Conservation (phyloP, 1,140 invertebrate genomes). For the Lordiphosa stackelbergi region DNA sequence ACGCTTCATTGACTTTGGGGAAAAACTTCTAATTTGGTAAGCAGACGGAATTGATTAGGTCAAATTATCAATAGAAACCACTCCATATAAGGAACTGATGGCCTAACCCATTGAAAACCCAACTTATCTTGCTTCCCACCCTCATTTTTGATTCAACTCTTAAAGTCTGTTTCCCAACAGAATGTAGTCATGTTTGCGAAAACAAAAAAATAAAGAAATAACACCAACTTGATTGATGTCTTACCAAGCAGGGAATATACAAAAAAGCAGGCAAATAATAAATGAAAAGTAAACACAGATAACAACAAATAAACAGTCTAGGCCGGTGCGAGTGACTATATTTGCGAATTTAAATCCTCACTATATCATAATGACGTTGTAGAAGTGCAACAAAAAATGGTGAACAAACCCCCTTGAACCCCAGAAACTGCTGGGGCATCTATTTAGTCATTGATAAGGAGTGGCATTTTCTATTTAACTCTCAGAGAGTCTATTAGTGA, state of each 20-base stretch:
- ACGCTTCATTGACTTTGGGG: slow-evolving; percentile 39
- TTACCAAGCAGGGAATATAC: slow-evolving; percentile 1
- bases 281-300: slow-evolving; percentile 30
- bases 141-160: slow-evolving; percentile 3
- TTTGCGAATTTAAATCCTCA: slow-evolving; percentile 17
- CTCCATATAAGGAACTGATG: not conserved
- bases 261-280: slow-evolving; percentile 1
- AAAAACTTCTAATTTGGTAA: slow-evolving; percentile 15
- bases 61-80: slow-evolving; percentile 38
- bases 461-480: slow-evolving; percentile 12
- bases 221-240: slow-evolving; percentile 31
- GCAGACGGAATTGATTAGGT: slow-evolving; percentile 30
- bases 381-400: slow-evolving; percentile 34
- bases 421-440: not conserved
- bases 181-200: slow-evolving; percentile 6
- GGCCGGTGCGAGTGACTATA: slow-evolving; percentile 5
- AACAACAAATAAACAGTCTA: slow-evolving; percentile 15
- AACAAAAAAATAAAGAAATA: not conserved
- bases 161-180: not conserved
- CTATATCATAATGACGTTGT: slow-evolving; percentile 38
- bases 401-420: slow-evolving; percentile 10
- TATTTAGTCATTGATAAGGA: slow-evolving; percentile 16
- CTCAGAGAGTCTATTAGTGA: not conserved
- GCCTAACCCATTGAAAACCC: not conserved
- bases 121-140: slow-evolving; percentile 4